Conservation (phyloP, 2,797 vertebrate genomes). For the Varecia variegata region DNA sequence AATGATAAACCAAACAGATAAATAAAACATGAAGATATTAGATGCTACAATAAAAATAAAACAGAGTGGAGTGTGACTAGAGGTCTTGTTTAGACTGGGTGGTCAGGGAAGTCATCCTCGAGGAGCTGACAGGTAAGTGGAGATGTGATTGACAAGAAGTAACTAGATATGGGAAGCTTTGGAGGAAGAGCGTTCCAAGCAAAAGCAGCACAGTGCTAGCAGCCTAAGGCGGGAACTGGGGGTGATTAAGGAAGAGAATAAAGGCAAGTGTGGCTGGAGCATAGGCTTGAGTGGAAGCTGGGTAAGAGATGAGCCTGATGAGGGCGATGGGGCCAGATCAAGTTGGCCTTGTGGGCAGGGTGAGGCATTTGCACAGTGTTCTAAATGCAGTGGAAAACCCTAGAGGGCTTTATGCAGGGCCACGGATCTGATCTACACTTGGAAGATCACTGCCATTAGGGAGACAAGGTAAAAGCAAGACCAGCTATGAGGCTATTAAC, state of each 20-base stretch:
- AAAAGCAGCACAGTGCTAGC: background rate
- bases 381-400: background rate
- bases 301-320: background rate
- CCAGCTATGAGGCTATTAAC: background rate
- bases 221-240: background rate
- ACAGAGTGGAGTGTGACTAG: background rate
- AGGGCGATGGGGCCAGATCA: background rate
- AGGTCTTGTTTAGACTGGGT: background rate
- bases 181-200: background rate
- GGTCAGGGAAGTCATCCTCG: background rate
- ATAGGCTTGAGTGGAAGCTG: background rate
- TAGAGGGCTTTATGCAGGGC: background rate
- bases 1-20: background rate
- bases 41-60: background rate
- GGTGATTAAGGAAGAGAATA: background rate
- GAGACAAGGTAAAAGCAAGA: background rate
- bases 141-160: background rate
- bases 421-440: background rate
- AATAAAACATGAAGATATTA: background rate
- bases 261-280: background rate
- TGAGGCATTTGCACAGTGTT: background rate
- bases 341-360: rapidly evolving
- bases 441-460: background rate
- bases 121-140: background rate
- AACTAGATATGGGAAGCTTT: background rate